phyloP scores from a whole-genome alignment of 2,888 invertebrate genomes.

The Coleophora flavipennella region DNA sequence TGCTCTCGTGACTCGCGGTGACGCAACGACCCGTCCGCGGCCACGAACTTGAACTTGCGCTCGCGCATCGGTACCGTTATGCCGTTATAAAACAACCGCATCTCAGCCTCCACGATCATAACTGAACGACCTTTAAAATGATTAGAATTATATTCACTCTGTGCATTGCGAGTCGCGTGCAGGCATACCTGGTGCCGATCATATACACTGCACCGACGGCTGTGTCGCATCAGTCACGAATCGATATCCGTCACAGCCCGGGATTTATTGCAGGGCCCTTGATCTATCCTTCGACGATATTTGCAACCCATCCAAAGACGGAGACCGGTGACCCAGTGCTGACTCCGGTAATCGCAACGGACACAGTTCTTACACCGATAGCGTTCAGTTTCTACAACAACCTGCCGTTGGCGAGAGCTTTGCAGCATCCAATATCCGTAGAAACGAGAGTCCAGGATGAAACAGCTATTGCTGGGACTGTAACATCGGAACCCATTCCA shows the following conservation, averaged over 20 bases:
- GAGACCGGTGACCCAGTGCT: slow-evolving; percentile 24
- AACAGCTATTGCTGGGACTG: slow-evolving; percentile 4
- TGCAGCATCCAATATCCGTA: slow-evolving; percentile 44
- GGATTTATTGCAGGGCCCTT: slow-evolving; percentile 33
- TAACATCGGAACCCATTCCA: not conserved
- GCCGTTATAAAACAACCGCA: slow-evolving; percentile 46
- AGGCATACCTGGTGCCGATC: slow-evolving; percentile 37
- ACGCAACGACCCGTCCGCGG: slow-evolving; percentile 47
- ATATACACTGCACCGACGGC: slow-evolving; percentile 65
- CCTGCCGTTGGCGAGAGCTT: slow-evolving; percentile 46
- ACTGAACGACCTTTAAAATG: slow-evolving; percentile 32
- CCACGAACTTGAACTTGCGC: slow-evolving; percentile 60
- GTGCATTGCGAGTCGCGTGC: slow-evolving; percentile 26
- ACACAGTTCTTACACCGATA: slow-evolving; percentile 40
- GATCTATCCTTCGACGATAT: slow-evolving; percentile 33
- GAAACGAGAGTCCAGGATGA: slow-evolving; percentile 18
- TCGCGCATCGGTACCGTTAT: slow-evolving; percentile 52
- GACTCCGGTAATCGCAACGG: slow-evolving; percentile 29
- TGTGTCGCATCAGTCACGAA: slow-evolving; percentile 70
- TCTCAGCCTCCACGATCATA: slow-evolving; percentile 29
- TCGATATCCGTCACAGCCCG: slow-evolving; percentile 56
- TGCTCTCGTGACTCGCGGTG: slow-evolving; percentile 36
- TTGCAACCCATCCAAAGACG: slow-evolving; percentile 22
- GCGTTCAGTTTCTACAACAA: slow-evolving; percentile 50
- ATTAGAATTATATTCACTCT: slow-evolving; percentile 36